Evolutionary conservation across 2,888 invertebrate species (phyloP).

Genomic region (Phyllotreta cruciferae): DNA sequence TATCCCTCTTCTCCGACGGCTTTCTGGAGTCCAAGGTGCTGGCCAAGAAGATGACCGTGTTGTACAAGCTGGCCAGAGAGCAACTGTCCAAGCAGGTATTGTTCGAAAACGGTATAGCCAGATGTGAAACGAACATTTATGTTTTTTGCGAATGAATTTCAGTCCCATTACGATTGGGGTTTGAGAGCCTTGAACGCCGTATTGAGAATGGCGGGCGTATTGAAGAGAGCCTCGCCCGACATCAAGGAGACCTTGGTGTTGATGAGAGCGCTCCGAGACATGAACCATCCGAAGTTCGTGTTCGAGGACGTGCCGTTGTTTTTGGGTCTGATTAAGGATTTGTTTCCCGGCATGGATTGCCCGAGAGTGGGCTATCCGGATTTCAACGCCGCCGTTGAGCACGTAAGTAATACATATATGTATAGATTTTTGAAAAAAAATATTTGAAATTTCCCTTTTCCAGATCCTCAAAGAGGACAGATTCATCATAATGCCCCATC

Average conservation of each 20-base stretch:
- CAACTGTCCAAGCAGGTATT: slow-evolving; percentile 88
- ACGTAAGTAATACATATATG: slow-evolving; percentile 42
- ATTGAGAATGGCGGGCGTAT: slow-evolving; percentile 88
- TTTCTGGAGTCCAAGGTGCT: slow-evolving; percentile 88
- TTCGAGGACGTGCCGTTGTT: slow-evolving; percentile 91
- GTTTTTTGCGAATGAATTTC: background rate
- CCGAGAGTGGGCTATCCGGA: slow-evolving; percentile 88
- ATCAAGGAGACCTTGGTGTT: slow-evolving; percentile 86
- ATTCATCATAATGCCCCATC: slow-evolving; percentile 73
- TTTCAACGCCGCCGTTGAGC: slow-evolving; percentile 80
- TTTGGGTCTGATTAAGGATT: slow-evolving; percentile 83
- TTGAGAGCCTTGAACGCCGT: slow-evolving; percentile 90
- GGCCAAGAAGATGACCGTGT: slow-evolving; percentile 92
- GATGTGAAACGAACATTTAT: too few relatives aligned
- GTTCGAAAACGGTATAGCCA: too few relatives aligned
- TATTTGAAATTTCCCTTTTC: too few relatives aligned
- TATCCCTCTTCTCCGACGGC: slow-evolving; percentile 91
- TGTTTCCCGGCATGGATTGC: slow-evolving; percentile 91
- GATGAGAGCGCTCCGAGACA: slow-evolving; percentile 90
- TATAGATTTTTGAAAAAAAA: background rate
- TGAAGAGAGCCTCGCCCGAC: slow-evolving; percentile 79
- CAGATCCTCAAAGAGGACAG: slow-evolving; percentile 68
- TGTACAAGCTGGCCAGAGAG: slow-evolving; percentile 85
- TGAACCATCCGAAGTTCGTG: slow-evolving; percentile 93
- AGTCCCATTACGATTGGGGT: slow-evolving; percentile 92